A percentile compares a stretch with the other conserved stretches of the same genome.
phyloP scores from a whole-genome alignment of 2,888 invertebrate species.

The Neria commutata region DNA sequence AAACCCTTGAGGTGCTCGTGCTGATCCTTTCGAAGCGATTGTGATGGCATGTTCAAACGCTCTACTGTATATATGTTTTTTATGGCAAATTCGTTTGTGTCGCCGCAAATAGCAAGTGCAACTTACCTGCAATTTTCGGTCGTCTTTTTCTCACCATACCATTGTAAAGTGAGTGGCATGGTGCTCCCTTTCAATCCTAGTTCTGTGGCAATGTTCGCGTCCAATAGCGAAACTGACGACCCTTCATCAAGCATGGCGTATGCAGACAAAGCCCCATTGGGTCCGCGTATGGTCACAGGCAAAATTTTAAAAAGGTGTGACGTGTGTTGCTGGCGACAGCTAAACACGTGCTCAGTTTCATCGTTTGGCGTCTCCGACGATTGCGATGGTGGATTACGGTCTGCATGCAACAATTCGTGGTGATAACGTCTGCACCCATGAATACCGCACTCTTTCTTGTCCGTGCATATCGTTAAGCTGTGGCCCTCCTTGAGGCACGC shows the following conservation, averaged over 20 bases:
- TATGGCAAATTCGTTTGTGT: not conserved
- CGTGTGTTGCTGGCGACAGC: not conserved
- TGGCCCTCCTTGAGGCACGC: not conserved
- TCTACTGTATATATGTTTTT: not conserved
- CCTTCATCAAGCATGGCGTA: not conserved
- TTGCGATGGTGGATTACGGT: not conserved
- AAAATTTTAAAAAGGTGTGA: too few relatives aligned
- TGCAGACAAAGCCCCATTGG: too few relatives aligned
- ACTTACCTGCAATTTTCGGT: slow-evolving; percentile 12
- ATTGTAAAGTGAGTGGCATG: not conserved
- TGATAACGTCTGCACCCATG: too few relatives aligned
- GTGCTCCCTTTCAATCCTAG: not conserved
- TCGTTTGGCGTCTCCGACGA: too few relatives aligned
- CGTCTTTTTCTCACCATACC: slow-evolving; percentile 22
- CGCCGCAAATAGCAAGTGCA: not conserved
- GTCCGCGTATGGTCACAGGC: slow-evolving; percentile 1
- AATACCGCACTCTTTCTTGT: not conserved
- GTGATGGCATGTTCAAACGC: not conserved
- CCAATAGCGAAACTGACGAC: not conserved
- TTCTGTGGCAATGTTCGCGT: not conserved
- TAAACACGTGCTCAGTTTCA: not conserved
- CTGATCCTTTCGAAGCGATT: not conserved
- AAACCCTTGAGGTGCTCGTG: not conserved
- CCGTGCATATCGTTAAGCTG: not conserved
- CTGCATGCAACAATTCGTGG: not conserved